Conservation (phyloP, 2,888 invertebrate species). For the Diaphora mendica region DNA sequence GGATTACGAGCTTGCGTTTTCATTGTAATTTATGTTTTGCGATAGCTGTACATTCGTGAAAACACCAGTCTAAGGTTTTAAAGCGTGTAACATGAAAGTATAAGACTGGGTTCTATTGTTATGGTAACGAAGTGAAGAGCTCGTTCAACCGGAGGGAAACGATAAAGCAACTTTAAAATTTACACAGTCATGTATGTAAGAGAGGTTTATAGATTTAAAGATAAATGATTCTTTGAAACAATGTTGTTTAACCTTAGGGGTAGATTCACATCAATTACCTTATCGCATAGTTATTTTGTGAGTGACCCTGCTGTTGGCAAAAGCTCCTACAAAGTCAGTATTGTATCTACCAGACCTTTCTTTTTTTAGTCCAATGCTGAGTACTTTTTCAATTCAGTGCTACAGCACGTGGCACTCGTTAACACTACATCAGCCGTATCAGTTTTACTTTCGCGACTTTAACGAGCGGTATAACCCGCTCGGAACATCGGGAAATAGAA, state of each 20-base stretch:
- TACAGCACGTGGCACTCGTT: too few relatives aligned
- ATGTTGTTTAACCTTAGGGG: neutral
- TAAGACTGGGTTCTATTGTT: slow-evolving; percentile 18
- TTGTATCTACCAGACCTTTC: too few relatives aligned
- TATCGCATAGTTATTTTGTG: neutral
- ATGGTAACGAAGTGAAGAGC: slow-evolving; percentile 6
- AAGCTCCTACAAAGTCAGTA: neutral
- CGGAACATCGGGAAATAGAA: too few relatives aligned
- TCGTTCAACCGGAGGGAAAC: slow-evolving; percentile 4
- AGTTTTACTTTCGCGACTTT: too few relatives aligned
- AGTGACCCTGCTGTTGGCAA: neutral
- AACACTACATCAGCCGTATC: too few relatives aligned
- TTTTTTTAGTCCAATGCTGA: too few relatives aligned
- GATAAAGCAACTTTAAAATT: slow-evolving; percentile 6
- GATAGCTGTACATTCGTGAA: slow-evolving; percentile 34
- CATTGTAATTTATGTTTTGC: slow-evolving; percentile 45
- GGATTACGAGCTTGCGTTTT: slow-evolving; percentile 46
- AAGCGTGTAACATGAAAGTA: slow-evolving; percentile 19
- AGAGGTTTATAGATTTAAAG: neutral
- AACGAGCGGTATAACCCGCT: too few relatives aligned
- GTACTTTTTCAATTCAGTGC: too few relatives aligned
- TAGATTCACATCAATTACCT: neutral
- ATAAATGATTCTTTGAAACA: neutral
- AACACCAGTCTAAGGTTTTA: slow-evolving; percentile 21
- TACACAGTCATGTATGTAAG: slow-evolving; percentile 2